A percentile compares a stretch with the other conserved stretches of the same genome.
Evolutionary conservation across 2,888 invertebrate species (phyloP).

Genomic region (Hirtodrosophila trivittata): DNA sequence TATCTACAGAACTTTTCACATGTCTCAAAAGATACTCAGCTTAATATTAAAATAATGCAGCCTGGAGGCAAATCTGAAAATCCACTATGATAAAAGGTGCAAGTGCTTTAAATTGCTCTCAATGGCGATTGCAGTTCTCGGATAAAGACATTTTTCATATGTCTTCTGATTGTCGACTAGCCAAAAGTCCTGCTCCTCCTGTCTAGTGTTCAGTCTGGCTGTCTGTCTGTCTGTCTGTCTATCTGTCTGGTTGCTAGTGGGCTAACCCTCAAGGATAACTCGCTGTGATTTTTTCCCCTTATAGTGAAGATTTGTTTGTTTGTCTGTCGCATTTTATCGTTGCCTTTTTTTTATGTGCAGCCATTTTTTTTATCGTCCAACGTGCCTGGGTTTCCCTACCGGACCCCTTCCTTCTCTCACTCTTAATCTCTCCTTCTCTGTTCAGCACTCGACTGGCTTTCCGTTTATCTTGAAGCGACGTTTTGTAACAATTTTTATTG

Average conservation of each 20-base stretch:
- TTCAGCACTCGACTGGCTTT: constrained; percentile 17
- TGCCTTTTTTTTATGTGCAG: constrained; percentile 65
- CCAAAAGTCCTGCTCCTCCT: not conserved
- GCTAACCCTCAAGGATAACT: constrained; percentile 57
- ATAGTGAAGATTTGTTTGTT: constrained; percentile 54
- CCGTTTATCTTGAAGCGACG: constrained; percentile 60
- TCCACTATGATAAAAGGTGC: constrained; percentile 22
- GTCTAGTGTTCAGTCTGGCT: constrained; percentile 1
- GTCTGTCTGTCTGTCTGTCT: constrained; percentile 11
- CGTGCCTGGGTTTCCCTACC: constrained; percentile 38
- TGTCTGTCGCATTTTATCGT: constrained; percentile 73
- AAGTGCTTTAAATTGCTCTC: constrained; percentile 34
- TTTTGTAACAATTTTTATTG: constrained; percentile 75
- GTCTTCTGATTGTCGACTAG: constrained; percentile 37
- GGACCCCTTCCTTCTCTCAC: constrained; percentile 10
- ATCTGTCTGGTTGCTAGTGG: constrained; percentile 17
- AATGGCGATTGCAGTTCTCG: constrained; percentile 27
- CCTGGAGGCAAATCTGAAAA: constrained; percentile 14
- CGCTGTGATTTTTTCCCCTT: constrained; percentile 53
- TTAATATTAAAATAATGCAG: constrained; percentile 30
- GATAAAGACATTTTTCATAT: constrained; percentile 67
- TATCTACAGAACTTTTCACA: not conserved
- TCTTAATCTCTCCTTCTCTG: not conserved
- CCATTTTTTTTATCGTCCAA: constrained; percentile 69
- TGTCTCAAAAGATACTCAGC: constrained; percentile 4